Base-by-base conservation (phyloP, 2,113 vertebrate species). In the Empidonax traillii region DNA sequence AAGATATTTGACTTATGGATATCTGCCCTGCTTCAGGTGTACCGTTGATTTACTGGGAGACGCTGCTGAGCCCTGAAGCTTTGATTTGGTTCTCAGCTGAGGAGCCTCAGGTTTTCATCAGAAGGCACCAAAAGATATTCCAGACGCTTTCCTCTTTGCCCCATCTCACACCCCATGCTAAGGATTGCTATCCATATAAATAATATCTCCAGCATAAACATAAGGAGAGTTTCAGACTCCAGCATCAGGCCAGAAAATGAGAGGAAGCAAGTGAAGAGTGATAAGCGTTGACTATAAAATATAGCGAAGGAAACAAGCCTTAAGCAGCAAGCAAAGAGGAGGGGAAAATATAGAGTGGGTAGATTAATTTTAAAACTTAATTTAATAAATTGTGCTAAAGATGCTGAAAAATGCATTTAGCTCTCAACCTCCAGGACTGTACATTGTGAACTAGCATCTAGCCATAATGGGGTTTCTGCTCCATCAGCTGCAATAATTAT, bases 401-500 rank as follows among this genome's bases (percentile, higher is more conserved):
- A 97, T 95, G 89, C 79, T 97, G 96, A 97, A 98, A 98, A 98
- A 98, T 96, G 63, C 90, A 97, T 96, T 97, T 96, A 94, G 76
- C 86, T 95, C 65, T 88, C 92, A 97, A 94, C 92, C 61, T 97
- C 71, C 82, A 95, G 69, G 86, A 95, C 86, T 31, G 65, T 93
- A 86, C 55, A 69, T 87, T 94, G 89, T 96, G 94, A 97, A 96
- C 96, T 78, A 97, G 33, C 82, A 97, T 97, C 96, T 96, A 97
- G 75, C 88, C 92, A 93, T 98, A 98, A 98, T 97, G 93, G 95
- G 71, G 86, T 98, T 98, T 98, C 97, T 98, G 97, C 97, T 98
- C 94, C 97, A 97, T 96, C 96, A 97, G 86, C 86, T 97, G 91
- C 96, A 97, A 96, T 97, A 98, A 90, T 98, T 98, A 97, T 98